These are phyloP conservation scores for Phrynocephalus guinanensis DNA, from an alignment of 2,797 vertebrate species.

Conservation along the genomic window DNA sequence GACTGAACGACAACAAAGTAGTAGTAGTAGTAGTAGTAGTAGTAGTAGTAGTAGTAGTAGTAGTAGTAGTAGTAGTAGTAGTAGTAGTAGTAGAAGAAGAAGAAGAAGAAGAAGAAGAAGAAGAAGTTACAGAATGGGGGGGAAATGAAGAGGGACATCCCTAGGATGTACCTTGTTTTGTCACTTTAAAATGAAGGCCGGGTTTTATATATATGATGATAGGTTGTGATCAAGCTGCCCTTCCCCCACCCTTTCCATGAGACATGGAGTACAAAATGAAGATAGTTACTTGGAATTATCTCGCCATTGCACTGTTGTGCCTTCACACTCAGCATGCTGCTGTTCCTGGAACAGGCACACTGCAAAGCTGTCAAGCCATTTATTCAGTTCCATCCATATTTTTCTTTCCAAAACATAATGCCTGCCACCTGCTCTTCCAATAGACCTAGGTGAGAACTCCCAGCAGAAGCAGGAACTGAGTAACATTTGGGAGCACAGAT, in stretches of 20 bases:
- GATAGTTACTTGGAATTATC: neutral
- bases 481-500: neutral
- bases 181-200: neutral
- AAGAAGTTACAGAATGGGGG: too few species aligned
- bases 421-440: neutral
- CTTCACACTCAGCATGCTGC: neutral
- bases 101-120: too few species aligned
- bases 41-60: too few species aligned
- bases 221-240: neutral
- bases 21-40: too few species aligned
- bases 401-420: neutral
- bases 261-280: neutral
- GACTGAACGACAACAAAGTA: too few species aligned
- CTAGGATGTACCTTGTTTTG: neutral
- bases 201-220: neutral
- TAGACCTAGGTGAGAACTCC: neutral
- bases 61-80: too few species aligned
- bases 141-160: too few species aligned
- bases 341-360: neutral
- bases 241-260: neutral
- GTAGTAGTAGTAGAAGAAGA: too few species aligned
- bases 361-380: neutral
- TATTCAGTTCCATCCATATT: neutral
- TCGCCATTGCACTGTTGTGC: too few species aligned
- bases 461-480: neutral